phyloP scores from a whole-genome alignment of 2,888 invertebrate species.

The Morinoia aosen region DNA sequence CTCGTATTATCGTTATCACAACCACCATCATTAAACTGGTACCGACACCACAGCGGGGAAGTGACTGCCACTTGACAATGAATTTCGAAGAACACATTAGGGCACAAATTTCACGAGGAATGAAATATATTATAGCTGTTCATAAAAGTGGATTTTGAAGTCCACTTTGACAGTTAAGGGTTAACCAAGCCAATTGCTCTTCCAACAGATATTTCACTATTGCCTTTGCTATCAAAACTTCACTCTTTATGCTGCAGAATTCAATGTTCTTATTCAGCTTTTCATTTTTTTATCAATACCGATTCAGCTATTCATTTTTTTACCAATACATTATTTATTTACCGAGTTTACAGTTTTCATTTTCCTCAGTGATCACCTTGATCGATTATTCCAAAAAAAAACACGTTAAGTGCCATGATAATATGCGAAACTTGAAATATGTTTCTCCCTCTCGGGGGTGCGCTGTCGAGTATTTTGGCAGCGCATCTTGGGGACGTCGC shows the following conservation, averaged over 20 bases:
- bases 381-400: background rate
- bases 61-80: no score
- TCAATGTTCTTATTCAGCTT: background rate
- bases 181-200: no score
- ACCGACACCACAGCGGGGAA: no score
- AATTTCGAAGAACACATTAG: no score
- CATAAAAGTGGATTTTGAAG: no score
- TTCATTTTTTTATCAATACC: background rate
- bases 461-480: background rate
- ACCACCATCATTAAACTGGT: no score
- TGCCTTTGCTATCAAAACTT: no score
- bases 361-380: background rate
- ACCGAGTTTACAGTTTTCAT: background rate
- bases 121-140: no score
- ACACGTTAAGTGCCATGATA: background rate
- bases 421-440: background rate
- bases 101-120: no score
- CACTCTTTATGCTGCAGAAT: background rate
- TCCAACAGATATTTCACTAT: no score
- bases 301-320: background rate
- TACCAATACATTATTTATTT: background rate
- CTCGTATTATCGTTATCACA: no score
- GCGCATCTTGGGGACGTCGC: background rate
- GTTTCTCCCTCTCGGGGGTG: background rate
- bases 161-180: no score